These are phyloP conservation scores for Calypte anna DNA, from an alignment of 2,113 vertebrate species.

Conservation along the genomic window DNA sequence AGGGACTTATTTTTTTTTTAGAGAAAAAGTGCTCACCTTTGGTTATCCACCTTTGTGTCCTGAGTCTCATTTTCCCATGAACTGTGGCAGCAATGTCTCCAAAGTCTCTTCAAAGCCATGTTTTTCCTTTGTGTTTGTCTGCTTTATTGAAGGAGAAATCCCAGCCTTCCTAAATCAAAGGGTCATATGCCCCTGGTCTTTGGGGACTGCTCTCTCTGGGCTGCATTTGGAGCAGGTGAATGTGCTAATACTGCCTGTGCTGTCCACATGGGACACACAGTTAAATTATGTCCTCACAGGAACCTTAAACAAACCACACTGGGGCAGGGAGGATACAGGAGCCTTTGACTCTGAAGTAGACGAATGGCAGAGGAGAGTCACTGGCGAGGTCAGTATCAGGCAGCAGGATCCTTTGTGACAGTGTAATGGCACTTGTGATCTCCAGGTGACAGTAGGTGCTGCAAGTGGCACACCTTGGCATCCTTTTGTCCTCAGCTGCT, in stretches of 20 bases:
- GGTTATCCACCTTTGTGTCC: background rate
- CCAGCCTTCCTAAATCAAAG: background rate
- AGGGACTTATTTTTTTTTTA: background rate
- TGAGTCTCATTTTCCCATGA: background rate
- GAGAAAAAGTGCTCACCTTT: background rate
- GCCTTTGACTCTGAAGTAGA: background rate
- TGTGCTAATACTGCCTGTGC: fast-evolving
- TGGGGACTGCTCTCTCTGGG: background rate
- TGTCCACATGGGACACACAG: background rate
- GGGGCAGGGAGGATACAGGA: background rate
- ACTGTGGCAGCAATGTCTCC: background rate
- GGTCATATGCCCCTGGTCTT: fast-evolving
- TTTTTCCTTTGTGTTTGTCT: background rate
- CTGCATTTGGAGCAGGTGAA: background rate
- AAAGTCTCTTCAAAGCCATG: background rate
- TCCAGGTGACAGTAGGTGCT: background rate
- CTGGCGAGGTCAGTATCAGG: no score
- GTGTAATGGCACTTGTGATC: background rate
- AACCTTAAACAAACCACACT: background rate
- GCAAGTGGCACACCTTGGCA: background rate
- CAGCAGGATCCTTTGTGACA: background rate
- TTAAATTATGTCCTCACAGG: background rate
- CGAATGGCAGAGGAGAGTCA: background rate
- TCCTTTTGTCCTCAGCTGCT: background rate
- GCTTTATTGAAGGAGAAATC: background rate